Base-by-base conservation (phyloP, 2,888 invertebrate genomes). In the Mystacides longicornis region DNA sequence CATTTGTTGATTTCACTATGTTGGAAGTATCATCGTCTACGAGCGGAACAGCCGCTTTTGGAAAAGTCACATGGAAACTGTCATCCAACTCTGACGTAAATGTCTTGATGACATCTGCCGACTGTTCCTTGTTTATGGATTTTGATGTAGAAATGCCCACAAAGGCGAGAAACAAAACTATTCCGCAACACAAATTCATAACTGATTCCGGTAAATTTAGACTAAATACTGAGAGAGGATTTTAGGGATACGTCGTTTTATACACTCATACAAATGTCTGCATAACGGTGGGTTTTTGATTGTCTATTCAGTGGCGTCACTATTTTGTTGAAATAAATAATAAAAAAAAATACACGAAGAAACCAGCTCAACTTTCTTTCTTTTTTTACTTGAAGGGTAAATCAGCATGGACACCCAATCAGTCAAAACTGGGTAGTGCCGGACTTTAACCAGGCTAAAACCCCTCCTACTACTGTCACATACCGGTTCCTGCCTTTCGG, bases 111-210 rank as follows among this genome's bases (percentile, higher is more conserved):
- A 31, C 18, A 23, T 51, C 27, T 9, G 52, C 37, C 21, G 49
- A 16, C 3, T 49, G 18, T 11, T 65, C 61, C 33, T 64, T 63
- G 49, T 68, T 66, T 49, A 73, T 67, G 33, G 71, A 63, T 42
- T 74, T 74, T 49, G 74, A 70, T 62, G 66, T 69, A 58, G 69
- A 68, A 63, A 65, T 63, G 42, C 70, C 64, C 64, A 66, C 71
- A 67, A 67, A 65, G 56, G 68, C 63, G 54, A 70, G 65, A 61
- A 74, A 59, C 51, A 71, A 59, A 48, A 73, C 60, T 57, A 64
- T 66, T 68, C 68, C 71, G 71, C 37, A 37, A 37, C 71, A 66
- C 63, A 67, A 65, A 65, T 71, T 69, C 77, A 77, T 77, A 69
- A 66, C 67, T 64, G 42, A 43, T 64, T 42, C 23, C 23, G 46